Conservation (phyloP, 53 echinoderm and acorn worm species). For the Temnopleurus reevesii region DNA sequence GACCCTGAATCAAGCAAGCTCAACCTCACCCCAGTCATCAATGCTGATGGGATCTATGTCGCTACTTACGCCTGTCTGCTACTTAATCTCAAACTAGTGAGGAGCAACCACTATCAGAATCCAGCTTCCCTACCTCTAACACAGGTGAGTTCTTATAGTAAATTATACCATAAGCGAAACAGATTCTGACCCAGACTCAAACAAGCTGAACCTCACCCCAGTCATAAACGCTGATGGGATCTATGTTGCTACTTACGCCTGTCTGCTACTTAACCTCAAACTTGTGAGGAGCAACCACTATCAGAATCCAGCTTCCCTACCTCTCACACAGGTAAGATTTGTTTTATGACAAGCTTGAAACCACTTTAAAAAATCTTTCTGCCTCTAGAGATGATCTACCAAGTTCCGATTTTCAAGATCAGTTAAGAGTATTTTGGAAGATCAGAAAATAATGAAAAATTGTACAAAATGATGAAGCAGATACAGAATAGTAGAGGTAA, state of each 20-base stretch:
- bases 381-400: no score
- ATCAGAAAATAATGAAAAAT: no score
- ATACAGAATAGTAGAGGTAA: no score
- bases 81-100: constrained; percentile 90
- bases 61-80: constrained; percentile 89
- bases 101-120: constrained; percentile 83
- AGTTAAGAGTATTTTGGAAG: no score
- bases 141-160: constrained; percentile 69
- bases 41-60: constrained; percentile 96
- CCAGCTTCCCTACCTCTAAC: constrained; percentile 89
- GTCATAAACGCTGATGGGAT: constrained; percentile 99
- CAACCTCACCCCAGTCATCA: constrained; percentile 92
- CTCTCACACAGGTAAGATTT: constrained; percentile 81
- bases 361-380: background rate
- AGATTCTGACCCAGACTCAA: constrained; percentile 3
- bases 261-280: constrained; percentile 84
- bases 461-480: no score
- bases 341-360: background rate
- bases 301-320: constrained; percentile 71
- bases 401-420: no score
- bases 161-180: constrained; percentile 65
- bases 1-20: constrained; percentile 48
- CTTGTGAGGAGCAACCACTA: constrained; percentile 81
- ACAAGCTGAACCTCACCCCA: constrained; percentile 78
- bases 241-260: constrained; percentile 85